These are phyloP conservation scores for Echinops telfairi DNA, from an alignment of 2,113 vertebrate genomes.

Conservation along the genomic window DNA sequence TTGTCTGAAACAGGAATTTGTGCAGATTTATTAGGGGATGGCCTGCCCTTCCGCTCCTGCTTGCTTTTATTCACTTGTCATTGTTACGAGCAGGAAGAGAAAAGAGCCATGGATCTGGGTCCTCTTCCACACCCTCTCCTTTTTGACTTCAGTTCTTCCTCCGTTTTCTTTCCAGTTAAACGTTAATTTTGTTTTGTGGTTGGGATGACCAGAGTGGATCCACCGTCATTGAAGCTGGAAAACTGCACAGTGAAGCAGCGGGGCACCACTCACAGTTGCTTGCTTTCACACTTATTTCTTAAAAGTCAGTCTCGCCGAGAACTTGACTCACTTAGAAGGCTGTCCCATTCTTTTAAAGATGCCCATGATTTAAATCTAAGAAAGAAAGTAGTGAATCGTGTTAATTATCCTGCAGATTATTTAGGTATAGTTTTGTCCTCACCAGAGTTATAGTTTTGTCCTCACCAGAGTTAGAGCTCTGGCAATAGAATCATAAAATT, in stretches of 20 bases:
- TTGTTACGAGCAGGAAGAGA: constrained; percentile 10
- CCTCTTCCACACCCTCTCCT: background rate
- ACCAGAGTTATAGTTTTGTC: background rate
- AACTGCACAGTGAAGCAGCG: background rate
- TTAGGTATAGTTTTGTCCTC: background rate
- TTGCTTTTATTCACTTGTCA: constrained; percentile 21
- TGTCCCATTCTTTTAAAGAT: constrained; percentile 33
- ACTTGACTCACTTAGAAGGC: background rate
- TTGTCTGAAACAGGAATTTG: background rate
- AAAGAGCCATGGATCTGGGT: background rate
- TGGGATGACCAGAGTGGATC: background rate
- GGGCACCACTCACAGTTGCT: background rate
- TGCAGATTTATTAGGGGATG: background rate
- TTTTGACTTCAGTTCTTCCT: constrained; percentile 1
- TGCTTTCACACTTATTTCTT: constrained; percentile 1
- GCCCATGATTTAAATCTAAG: constrained; percentile 44
- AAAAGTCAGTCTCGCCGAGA: background rate
- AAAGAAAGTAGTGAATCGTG: background rate
- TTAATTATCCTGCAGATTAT: constrained; percentile 38
- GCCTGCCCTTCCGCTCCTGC: background rate
- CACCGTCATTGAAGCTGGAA: background rate
- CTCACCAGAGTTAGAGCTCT: background rate
- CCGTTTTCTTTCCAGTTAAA: constrained; percentile 45
- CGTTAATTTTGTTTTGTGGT: background rate
- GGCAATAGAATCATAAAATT: background rate